A percentile compares a stretch with the other conserved stretches of the same genome.
These are phyloP conservation scores for Chaenodraco wilsoni DNA, from an alignment of 2,797 vertebrate species.

Conservation along the genomic window DNA sequence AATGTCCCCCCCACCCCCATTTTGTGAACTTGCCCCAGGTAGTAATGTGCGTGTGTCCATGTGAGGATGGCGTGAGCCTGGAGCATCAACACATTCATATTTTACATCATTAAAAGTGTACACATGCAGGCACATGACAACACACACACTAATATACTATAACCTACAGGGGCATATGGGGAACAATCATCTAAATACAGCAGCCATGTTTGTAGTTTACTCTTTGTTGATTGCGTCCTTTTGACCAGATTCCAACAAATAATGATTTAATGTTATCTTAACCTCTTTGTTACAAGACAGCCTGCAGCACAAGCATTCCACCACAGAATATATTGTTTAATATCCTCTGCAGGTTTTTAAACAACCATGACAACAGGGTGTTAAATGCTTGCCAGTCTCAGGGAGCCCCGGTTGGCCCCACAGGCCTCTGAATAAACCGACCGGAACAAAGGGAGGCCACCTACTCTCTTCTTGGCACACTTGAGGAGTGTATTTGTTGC, in stretches of 20 bases:
- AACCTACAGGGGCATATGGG: background rate
- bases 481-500: constrained; percentile 22
- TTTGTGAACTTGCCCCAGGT: constrained; percentile 36
- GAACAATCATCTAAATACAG: constrained; percentile 5
- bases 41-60: constrained; percentile 18
- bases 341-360: constrained; percentile 56
- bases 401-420: constrained; percentile 28
- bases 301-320: constrained; percentile 5
- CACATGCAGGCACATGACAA: constrained; percentile 3
- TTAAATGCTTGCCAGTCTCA: constrained; percentile 29
- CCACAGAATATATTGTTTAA: constrained; percentile 34
- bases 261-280: constrained; percentile 40
- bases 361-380: constrained; percentile 12
- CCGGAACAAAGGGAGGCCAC: constrained; percentile 30
- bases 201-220: constrained; percentile 13
- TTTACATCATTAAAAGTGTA: constrained; percentile 23
- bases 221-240: background rate
- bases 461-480: constrained; percentile 22
- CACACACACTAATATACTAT: constrained; percentile 3
- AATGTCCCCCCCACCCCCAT: constrained; percentile 17
- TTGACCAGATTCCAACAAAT: constrained; percentile 14
- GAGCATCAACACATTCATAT: constrained; percentile 45
- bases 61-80: constrained; percentile 55
- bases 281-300: constrained; percentile 7
- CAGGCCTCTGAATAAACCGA: constrained; percentile 34